Base-by-base conservation (phyloP, 1,140 invertebrate genomes). In the Drosophila nebulosa region DNA sequence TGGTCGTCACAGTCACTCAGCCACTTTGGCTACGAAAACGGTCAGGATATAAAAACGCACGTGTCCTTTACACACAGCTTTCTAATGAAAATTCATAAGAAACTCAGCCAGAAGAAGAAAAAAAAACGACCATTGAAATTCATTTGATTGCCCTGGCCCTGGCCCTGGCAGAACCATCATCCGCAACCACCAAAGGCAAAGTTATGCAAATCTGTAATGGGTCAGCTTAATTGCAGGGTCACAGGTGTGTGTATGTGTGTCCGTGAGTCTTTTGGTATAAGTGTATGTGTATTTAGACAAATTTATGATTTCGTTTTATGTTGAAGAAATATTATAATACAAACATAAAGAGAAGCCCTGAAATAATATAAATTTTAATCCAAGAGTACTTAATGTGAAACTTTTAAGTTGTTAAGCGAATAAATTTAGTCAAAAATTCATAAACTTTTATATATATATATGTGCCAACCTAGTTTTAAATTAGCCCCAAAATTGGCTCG, bases 71-170 rank as follows among this genome's bases (percentile, higher is more conserved):
- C 16, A 46, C 39, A 46, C 39, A 46, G n/a, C 55, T 21, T 64
- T 18, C 27, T 71, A 52, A 88, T 88, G 83, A 83, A 88, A 88
- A 88, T 88, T 83, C 78, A 88, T 88, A 88, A 69, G 58, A 75
- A 77, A 61, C 58, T 64, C 7, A 42, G 9, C 12, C 9, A 0
- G 30, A 27, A 53, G 63, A 36, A 36, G n/a, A n/a, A 36, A 36
- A 36, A 36, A n/a, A 1, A 14, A 36, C 4, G 24, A 64, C 83
- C 76, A 88, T 88, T 79, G 84, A 88, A 88, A 88, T 88, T 88
- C 83, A 88, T 88, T 55, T 83, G 68, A 75, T 68, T 60, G 42
- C 18, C 24, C 22, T 9, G 14, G 42, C 16, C 64, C 72, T 68
- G 56, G 42, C 18, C 24, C 22, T 9, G 14, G 42, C 16, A 61